Conservation (phyloP, 2,888 invertebrate genomes). For the Catocala nupta region DNA sequence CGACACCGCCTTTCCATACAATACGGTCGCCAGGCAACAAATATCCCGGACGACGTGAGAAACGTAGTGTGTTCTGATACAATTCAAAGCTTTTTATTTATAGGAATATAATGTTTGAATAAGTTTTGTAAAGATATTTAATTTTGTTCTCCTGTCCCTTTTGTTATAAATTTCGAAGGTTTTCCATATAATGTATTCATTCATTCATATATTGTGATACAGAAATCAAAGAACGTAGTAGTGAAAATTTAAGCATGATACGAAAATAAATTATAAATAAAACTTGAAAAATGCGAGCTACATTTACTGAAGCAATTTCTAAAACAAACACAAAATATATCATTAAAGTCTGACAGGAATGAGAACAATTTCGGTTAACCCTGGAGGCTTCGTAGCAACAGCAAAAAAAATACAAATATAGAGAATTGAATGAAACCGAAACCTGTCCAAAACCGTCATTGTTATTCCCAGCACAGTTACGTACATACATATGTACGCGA, state of each 20-base stretch:
- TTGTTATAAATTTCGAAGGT: neutral
- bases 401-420: slow-evolving; percentile 24
- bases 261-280: slow-evolving; percentile 10
- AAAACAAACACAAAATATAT: neutral
- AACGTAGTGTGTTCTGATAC: slow-evolving; percentile 55
- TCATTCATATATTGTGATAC: slow-evolving; percentile 1
- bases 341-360: neutral
- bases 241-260: slow-evolving; percentile 7
- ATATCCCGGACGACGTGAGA: slow-evolving; percentile 62
- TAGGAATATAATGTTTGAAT: slow-evolving; percentile 25
- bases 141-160: slow-evolving; percentile 21
- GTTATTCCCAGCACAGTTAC: slow-evolving; percentile 19
- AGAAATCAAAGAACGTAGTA: neutral
- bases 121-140: slow-evolving; percentile 24
- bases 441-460: slow-evolving; percentile 19
- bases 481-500: slow-evolving; percentile 1
- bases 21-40: slow-evolving; percentile 59
- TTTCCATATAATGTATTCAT: too few relatives aligned
- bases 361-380: slow-evolving; percentile 11
- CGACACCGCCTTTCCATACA: slow-evolving; percentile 64
- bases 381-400: slow-evolving; percentile 5
- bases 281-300: slow-evolving; percentile 5
- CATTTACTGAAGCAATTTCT: neutral
- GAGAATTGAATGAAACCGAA: slow-evolving; percentile 25
- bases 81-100: slow-evolving; percentile 37